Evolutionary conservation across 1,140 invertebrate genomes (phyloP).

Genomic region (Microvelia longipes): DNA sequence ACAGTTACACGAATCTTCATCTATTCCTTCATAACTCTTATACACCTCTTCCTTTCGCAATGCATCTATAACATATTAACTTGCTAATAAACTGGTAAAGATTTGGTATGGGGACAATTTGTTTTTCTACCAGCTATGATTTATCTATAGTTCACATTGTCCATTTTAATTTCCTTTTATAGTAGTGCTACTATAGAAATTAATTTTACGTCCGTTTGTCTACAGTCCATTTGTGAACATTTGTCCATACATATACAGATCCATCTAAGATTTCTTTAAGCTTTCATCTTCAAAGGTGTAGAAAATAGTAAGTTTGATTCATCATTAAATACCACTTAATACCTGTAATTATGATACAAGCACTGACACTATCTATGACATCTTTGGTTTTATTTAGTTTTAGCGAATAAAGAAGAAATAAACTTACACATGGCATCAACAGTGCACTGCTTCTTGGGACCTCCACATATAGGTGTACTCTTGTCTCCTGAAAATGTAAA

Average conservation of each 20-base stretch:
- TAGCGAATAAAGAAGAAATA: too few relatives aligned
- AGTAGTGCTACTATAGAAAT: too few relatives aligned
- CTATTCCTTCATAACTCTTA: not conserved
- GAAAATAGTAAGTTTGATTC: too few relatives aligned
- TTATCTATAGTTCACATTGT: not conserved
- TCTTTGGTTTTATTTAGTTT: too few relatives aligned
- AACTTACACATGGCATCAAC: not conserved
- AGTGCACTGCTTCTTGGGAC: not conserved
- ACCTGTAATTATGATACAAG: too few relatives aligned
- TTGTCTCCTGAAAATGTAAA: not conserved
- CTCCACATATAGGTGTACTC: not conserved
- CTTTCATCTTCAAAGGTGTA: too few relatives aligned
- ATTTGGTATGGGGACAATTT: not conserved
- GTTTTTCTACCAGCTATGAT: not conserved
- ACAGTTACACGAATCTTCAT: conserved; percentile 36
- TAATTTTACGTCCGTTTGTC: too few relatives aligned
- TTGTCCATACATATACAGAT: too few relatives aligned
- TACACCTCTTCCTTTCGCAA: not conserved
- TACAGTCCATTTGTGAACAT: too few relatives aligned
- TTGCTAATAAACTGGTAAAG: not conserved
- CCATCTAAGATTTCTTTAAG: too few relatives aligned
- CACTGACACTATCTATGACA: too few relatives aligned
- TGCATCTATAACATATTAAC: not conserved
- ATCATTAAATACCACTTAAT: too few relatives aligned
- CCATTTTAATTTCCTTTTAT: not conserved